Evolutionary conservation across 2,113 vertebrate species (phyloP).

Genomic region (Hydrochoerus hydrochaeris): DNA sequence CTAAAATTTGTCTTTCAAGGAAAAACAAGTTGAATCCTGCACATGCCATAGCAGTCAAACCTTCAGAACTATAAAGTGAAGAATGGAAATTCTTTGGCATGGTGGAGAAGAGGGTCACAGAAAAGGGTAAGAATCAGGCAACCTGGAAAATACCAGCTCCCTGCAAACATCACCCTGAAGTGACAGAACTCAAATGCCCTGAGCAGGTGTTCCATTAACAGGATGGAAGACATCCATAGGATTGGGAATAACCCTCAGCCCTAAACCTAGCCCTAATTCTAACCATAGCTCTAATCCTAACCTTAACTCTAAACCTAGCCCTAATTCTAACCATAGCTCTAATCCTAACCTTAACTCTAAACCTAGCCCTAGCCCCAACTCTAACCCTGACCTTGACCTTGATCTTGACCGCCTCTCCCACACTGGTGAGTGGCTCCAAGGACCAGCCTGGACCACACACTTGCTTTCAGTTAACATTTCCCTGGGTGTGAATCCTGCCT

Average conservation of each 20-base stretch:
- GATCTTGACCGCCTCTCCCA: no score
- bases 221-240: rapidly evolving
- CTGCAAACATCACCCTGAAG: not conserved
- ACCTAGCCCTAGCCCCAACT: no score
- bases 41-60: not conserved
- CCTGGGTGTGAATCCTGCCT: not conserved
- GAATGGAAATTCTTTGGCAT: rapidly evolving
- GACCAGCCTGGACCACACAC: not conserved
- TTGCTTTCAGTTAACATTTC: not conserved
- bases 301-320: no score
- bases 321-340: not conserved
- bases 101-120: not conserved
- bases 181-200: no score
- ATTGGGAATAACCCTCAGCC: rapidly evolving
- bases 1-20: not conserved
- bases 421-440: not conserved
- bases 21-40: not conserved
- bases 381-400: no score
- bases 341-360: no score
- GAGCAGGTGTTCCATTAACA: rapidly evolving
- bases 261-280: no score
- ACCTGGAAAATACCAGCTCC: rapidly evolving
- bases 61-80: not conserved
- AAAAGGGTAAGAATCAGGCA: not conserved
- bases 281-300: no score